Percentiles rank a stretch among this genome's conserved stretches.
These are phyloP conservation scores for Rhizoglyphus robini DNA, from an alignment of 1,140 invertebrate species.

Conservation along the genomic window DNA sequence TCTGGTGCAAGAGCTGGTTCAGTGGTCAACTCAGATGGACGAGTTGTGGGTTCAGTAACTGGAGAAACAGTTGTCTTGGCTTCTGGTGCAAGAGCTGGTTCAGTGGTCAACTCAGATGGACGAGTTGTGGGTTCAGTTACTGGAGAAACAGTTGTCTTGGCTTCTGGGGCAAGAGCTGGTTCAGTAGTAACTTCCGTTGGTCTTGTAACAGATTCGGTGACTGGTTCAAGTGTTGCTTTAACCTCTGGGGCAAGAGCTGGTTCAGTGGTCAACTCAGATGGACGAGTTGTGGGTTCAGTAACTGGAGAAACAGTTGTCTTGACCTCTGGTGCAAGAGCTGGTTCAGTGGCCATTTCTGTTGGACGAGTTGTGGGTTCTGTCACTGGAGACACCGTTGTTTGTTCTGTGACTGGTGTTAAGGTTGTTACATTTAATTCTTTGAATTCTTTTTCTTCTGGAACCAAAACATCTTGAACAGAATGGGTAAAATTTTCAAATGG, in stretches of 20 bases:
- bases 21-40: no score
- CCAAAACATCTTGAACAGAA: background rate
- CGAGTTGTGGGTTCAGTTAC: background rate
- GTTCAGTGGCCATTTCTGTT: background rate
- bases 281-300: no score
- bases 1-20: no score
- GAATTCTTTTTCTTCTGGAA: background rate
- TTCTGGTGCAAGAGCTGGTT: background rate
- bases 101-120: background rate
- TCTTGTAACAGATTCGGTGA: background rate
- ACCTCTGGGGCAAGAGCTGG: no score
- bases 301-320: background rate
- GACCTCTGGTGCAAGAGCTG: no score
- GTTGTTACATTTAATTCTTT: background rate
- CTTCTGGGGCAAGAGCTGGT: no score
- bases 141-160: no score
- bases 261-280: no score
- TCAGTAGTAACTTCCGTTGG: constrained; percentile 24
- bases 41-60: no score
- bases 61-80: no score
- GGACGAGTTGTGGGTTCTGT: background rate
- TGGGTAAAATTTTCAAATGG: background rate
- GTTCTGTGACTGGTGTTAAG: background rate
- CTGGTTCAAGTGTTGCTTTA: background rate
- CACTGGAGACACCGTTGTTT: background rate